These are phyloP conservation scores for Ginglymostoma cirratum DNA, from an alignment of 2,113 vertebrate genomes.

Conservation along the genomic window DNA sequence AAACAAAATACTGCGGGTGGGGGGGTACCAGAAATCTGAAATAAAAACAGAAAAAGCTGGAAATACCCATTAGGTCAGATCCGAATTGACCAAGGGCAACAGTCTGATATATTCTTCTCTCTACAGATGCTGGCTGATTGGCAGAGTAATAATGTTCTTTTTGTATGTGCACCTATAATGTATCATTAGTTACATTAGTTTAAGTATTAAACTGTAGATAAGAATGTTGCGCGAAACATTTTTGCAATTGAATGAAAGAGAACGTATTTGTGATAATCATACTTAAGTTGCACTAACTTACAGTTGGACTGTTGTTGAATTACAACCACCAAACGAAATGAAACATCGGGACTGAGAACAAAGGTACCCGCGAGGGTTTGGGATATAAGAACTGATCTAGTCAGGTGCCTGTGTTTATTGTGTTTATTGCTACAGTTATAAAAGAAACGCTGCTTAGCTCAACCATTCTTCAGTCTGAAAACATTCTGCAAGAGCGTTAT, in stretches of 20 bases:
- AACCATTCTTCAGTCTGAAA: neutral
- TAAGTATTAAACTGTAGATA: neutral
- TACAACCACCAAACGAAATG: neutral
- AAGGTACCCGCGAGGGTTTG: too few relatives aligned
- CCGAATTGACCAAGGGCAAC: neutral
- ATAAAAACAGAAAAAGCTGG: neutral
- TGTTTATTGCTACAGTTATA: neutral
- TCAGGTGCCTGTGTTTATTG: neutral
- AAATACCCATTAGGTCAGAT: neutral
- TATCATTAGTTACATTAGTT: neutral
- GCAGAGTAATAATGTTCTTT: neutral
- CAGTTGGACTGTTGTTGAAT: neutral
- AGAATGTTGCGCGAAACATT: neutral
- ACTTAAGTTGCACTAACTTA: neutral
- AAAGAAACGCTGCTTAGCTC: neutral
- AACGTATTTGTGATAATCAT: neutral
- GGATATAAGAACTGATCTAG: neutral
- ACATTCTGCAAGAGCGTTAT: neutral
- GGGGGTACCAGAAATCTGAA: neutral
- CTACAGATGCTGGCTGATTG: neutral
- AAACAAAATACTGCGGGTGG: neutral
- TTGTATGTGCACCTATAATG: neutral
- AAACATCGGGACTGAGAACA: neutral
- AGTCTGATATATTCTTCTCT: neutral
- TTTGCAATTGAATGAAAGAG: neutral